Evolutionary conservation across 2,888 invertebrate genomes (phyloP).

Genomic region (Lucinisca nassula): DNA sequence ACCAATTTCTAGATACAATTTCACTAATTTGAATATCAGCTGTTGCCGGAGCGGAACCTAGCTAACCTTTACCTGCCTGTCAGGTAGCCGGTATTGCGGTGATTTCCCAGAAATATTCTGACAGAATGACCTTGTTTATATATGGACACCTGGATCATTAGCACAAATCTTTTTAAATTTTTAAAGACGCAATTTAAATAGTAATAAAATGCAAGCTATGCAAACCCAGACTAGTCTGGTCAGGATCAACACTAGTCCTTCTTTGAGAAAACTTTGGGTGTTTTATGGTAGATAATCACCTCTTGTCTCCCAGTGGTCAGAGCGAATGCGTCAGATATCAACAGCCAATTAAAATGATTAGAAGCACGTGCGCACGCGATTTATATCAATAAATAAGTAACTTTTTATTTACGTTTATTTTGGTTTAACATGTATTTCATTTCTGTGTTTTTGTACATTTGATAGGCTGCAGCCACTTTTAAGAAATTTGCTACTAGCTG

Average conservation of each 20-base stretch:
- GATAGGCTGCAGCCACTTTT: too few species aligned
- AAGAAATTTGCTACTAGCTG: too few species aligned
- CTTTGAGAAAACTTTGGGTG: too few species aligned
- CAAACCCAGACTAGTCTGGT: too few species aligned
- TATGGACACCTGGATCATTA: too few species aligned
- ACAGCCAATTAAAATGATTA: slow-evolving; percentile 18
- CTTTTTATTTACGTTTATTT: not conserved
- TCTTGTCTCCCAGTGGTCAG: not conserved
- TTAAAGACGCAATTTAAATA: too few species aligned
- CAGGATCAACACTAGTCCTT: too few species aligned
- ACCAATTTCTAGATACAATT: slow-evolving; percentile 3
- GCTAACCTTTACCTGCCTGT: not conserved
- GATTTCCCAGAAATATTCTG: too few species aligned
- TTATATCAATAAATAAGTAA: slow-evolving; percentile 19
- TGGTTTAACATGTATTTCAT: not conserved
- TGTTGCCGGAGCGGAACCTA: not conserved
- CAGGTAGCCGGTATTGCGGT: not conserved
- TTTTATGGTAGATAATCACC: too few species aligned
- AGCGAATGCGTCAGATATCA: not conserved
- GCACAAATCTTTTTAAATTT: too few species aligned
- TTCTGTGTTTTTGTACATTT: not conserved
- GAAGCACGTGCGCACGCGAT: slow-evolving; percentile 7
- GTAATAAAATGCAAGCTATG: too few species aligned
- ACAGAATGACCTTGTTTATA: too few species aligned
- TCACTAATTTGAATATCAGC: slow-evolving; percentile 4